phyloP scores from a whole-genome alignment of 2,888 invertebrate species.

The Odontocolon sp. region DNA sequence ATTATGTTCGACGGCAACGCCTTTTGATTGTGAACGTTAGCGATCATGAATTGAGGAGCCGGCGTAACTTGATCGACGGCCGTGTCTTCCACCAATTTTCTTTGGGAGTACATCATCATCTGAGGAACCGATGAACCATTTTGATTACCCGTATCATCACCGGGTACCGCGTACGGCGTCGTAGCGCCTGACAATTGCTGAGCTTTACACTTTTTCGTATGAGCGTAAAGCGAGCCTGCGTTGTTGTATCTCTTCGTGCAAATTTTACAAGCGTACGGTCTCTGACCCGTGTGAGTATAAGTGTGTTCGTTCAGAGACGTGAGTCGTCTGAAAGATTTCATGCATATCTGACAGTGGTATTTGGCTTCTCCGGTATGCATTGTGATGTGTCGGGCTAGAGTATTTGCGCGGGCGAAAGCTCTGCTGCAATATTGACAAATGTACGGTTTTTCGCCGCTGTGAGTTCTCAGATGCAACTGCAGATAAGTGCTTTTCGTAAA shows the following conservation, averaged over 20 bases:
- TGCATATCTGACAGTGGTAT: slow-evolving; percentile 77
- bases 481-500: slow-evolving; percentile 78
- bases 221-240: slow-evolving; percentile 73
- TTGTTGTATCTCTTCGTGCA: slow-evolving; percentile 73
- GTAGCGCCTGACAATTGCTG: slow-evolving; percentile 66
- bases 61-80: slow-evolving; percentile 63
- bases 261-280: slow-evolving; percentile 78
- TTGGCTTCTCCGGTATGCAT: slow-evolving; percentile 79
- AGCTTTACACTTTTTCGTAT: slow-evolving; percentile 77
- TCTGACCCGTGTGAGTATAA: slow-evolving; percentile 77
- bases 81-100: slow-evolving; percentile 69
- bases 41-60: slow-evolving; percentile 72
- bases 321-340: slow-evolving; percentile 75
- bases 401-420: slow-evolving; percentile 77
- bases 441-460: slow-evolving; percentile 78
- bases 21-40: slow-evolving; percentile 72
- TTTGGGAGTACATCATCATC: slow-evolving; percentile 72
- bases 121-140: slow-evolving; percentile 58
- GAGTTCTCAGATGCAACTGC: slow-evolving; percentile 75
- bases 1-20: slow-evolving; percentile 67
- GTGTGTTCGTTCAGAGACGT: slow-evolving; percentile 78
- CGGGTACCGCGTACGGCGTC: slow-evolving; percentile 55
- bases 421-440: slow-evolving; percentile 78
- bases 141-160: slow-evolving; percentile 57
- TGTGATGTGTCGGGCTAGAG: slow-evolving; percentile 77